Evolutionary conservation across 2,797 vertebrate genomes (phyloP).

Genomic region (Astyanax mexicanus): DNA sequence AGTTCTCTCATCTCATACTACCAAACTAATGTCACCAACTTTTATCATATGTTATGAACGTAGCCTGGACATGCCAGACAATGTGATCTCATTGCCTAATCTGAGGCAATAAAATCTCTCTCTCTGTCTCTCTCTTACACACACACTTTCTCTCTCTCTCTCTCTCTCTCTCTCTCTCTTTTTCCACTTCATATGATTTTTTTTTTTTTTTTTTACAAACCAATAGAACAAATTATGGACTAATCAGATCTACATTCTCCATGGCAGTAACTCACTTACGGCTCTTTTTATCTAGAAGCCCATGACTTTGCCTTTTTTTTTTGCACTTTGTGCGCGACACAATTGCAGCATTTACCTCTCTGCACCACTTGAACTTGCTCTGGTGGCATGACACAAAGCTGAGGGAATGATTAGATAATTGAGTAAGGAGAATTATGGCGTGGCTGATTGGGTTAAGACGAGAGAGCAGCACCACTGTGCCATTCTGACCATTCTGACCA

Average conservation of each 20-base stretch:
- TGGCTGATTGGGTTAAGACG: constrained; percentile 48
- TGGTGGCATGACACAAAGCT: constrained; percentile 12
- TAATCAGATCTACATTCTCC: constrained; percentile 52
- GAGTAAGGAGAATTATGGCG: constrained; percentile 49
- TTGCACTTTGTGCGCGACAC: constrained; percentile 41
- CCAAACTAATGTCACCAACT: constrained; percentile 43
- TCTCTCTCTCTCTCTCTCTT: constrained; percentile 2
- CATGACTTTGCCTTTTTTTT: constrained; percentile 25
- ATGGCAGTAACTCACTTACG: constrained; percentile 29
- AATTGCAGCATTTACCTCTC: constrained; percentile 42
- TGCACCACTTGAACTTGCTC: constrained; percentile 29
- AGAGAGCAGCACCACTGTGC: constrained; percentile 38
- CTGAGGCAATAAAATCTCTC: not conserved
- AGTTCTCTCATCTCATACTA: not conserved
- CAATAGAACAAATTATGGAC: constrained; percentile 38
- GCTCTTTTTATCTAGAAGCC: constrained; percentile 35
- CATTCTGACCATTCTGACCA: constrained; percentile 26
- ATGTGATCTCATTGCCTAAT: constrained; percentile 31
- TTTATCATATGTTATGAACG: constrained; percentile 29
- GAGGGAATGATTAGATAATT: constrained; percentile 53
- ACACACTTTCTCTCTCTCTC: not conserved
- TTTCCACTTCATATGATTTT: constrained; percentile 31
- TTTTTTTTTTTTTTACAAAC: constrained; percentile 41
- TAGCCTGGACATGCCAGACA: constrained; percentile 23
- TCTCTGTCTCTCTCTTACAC: too few relatives aligned